Percentiles rank a stretch among this genome's conserved stretches.
These are phyloP conservation scores for Cettia cetti DNA, from an alignment of 2,113 vertebrate species.

Conservation along the genomic window DNA sequence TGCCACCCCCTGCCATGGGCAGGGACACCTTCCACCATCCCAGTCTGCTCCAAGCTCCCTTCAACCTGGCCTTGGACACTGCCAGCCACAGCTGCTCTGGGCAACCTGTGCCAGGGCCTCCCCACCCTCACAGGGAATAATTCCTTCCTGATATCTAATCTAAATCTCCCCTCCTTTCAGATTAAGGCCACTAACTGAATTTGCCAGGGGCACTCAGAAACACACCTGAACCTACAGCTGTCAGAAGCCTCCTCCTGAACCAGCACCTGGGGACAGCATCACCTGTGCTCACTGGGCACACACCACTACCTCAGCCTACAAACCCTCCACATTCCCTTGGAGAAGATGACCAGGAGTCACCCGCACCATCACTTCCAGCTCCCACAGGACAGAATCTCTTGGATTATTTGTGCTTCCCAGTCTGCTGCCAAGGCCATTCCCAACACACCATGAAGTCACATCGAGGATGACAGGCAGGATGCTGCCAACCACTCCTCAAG, in stretches of 20 bases:
- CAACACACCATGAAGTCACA: accelerated
- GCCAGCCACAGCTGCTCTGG: not conserved
- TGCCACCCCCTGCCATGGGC: not conserved
- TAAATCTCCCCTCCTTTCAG: not conserved
- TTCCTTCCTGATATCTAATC: not conserved
- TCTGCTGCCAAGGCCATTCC: not conserved
- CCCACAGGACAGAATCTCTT: not conserved
- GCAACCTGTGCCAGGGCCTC: not conserved
- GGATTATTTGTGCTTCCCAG: not conserved
- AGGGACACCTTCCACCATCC: not conserved
- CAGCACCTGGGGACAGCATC: not conserved
- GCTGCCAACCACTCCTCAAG: not conserved
- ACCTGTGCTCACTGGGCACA: not conserved
- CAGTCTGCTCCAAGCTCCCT: accelerated
- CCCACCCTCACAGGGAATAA: accelerated
- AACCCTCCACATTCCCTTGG: not conserved
- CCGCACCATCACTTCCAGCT: not conserved
- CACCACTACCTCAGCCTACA: accelerated
- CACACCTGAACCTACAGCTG: not conserved
- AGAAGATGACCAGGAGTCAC: not conserved
- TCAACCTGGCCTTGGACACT: not conserved
- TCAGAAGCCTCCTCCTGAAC: not conserved
- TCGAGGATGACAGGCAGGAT: not conserved
- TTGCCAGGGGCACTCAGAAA: not conserved
- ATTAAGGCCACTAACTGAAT: not conserved